These are phyloP conservation scores for Masticophis lateralis DNA, from an alignment of 2,797 vertebrate genomes.

Conservation along the genomic window DNA sequence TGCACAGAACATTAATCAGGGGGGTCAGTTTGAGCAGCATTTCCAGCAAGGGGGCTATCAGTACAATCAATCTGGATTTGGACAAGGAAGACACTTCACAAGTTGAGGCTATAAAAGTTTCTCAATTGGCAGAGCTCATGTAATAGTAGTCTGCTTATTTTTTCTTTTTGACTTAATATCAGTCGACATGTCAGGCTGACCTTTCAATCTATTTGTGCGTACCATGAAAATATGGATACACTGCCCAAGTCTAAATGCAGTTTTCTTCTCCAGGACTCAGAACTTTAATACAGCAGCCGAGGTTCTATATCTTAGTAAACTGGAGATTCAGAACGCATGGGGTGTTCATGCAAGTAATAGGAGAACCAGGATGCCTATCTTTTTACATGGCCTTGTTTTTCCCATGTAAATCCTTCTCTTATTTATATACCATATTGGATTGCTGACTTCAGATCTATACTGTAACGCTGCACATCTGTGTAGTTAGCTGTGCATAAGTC, in stretches of 20 bases:
- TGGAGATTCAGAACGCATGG: neutral
- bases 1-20: slow-evolving; percentile 90
- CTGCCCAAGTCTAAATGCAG: slow-evolving; percentile 33
- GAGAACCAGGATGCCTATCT: neutral
- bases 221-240: slow-evolving; percentile 36
- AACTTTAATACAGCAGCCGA: slow-evolving; percentile 45
- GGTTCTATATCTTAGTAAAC: slow-evolving; percentile 47
- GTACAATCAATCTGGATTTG: slow-evolving; percentile 93
- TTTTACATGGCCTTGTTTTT: slow-evolving; percentile 33
- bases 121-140: slow-evolving; percentile 75
- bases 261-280: slow-evolving; percentile 43
- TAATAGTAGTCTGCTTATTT: slow-evolving; percentile 64
- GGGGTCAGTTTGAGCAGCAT: slow-evolving; percentile 97
- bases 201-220: slow-evolving; percentile 33
- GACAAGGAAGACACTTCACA: slow-evolving; percentile 89
- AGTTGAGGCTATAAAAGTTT: slow-evolving; percentile 81
- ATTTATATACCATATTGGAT: neutral
- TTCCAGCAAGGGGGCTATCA: slow-evolving; percentile 97
- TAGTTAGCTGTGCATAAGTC: neutral
- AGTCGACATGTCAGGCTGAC: slow-evolving; percentile 53
- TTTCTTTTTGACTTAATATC: slow-evolving; percentile 54
- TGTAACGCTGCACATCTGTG: slow-evolving; percentile 3
- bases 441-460: slow-evolving; percentile 22
- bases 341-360: slow-evolving; percentile 1
- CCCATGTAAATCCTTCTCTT: neutral